Evolutionary conservation across 2,113 vertebrate genomes (phyloP).

Genomic region (Leiothrix lutea): DNA sequence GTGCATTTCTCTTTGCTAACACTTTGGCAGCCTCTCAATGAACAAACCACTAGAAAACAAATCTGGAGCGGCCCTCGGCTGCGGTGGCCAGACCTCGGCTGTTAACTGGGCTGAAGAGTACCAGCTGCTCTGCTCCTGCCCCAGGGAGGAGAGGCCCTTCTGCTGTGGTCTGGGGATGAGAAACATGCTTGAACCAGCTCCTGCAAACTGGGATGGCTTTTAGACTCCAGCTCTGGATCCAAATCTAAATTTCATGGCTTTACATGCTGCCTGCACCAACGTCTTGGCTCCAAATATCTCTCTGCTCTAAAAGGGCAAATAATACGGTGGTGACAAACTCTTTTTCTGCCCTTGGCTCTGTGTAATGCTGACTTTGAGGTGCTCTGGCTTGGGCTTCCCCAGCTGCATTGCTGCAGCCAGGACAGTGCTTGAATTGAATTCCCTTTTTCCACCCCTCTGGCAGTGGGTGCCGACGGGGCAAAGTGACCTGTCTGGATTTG

Average conservation of each 20-base stretch:
- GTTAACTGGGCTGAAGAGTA: slow-evolving; percentile 59
- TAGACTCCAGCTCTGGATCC: background rate
- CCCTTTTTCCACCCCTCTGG: background rate
- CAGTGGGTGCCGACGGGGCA: background rate
- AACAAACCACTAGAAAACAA: slow-evolving; percentile 54
- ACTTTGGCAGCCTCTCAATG: slow-evolving; percentile 48
- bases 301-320: background rate
- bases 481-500: background rate
- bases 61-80: slow-evolving; percentile 43
- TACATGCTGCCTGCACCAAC: background rate
- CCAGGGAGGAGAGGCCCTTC: slow-evolving; percentile 51
- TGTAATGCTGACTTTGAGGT: background rate
- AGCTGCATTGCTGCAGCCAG: background rate
- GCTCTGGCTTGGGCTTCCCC: background rate
- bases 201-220: background rate
- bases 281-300: background rate
- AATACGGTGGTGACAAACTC: background rate
- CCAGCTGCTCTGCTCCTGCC: slow-evolving; percentile 59
- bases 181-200: slow-evolving; percentile 15
- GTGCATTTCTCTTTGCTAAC: slow-evolving; percentile 32
- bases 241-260: slow-evolving; percentile 43
- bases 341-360: background rate
- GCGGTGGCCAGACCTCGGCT: slow-evolving; percentile 38
- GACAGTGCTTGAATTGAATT: background rate
- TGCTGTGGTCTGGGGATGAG: slow-evolving; percentile 30